Evolutionary conservation across 2,797 vertebrate genomes (phyloP).

Genomic region (Carapus acus): DNA sequence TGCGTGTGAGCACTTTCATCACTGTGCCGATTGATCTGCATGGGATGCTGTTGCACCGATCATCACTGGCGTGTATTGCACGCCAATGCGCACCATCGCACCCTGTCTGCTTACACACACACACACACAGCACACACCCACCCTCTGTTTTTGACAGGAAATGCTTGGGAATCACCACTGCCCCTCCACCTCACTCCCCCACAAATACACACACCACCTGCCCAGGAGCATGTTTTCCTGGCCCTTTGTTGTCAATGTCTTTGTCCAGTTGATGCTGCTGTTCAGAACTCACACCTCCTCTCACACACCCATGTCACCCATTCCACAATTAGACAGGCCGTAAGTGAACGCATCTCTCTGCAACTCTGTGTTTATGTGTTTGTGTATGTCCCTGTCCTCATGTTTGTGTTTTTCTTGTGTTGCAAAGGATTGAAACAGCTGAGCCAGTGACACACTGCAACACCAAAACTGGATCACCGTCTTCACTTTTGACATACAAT

Average conservation of each 20-base stretch:
- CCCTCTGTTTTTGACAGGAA: conserved; percentile 27
- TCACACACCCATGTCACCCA: conserved; percentile 20
- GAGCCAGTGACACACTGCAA: conserved; percentile 33
- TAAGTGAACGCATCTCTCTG: conserved; percentile 44
- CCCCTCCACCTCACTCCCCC: background rate
- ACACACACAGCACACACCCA: conserved; percentile 37
- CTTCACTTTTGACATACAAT: too few relatives aligned
- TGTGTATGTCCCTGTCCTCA: conserved; percentile 32
- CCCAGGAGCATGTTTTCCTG: conserved; percentile 40
- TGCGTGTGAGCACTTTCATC: conserved; percentile 38
- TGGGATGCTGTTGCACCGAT: conserved; percentile 53
- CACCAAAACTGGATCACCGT: too few relatives aligned
- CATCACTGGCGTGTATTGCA: conserved; percentile 22
- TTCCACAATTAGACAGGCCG: conserved; percentile 11
- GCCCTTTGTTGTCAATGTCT: conserved; percentile 34
- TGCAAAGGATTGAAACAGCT: conserved; percentile 30
- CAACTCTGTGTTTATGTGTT: conserved; percentile 21
- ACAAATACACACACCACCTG: too few relatives aligned
- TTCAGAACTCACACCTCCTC: conserved; percentile 40
- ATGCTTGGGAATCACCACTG: conserved; percentile 7
- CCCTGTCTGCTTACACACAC: conserved; percentile 39
- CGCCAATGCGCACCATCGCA: conserved; percentile 40
- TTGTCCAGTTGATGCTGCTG: conserved; percentile 17
- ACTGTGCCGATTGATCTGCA: conserved; percentile 65
- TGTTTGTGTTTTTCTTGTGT: conserved; percentile 2